A percentile compares a stretch with the other conserved stretches of the same genome.
Evolutionary conservation across 2,113 vertebrate genomes (phyloP).

Genomic region (Peromyscus maniculatus): DNA sequence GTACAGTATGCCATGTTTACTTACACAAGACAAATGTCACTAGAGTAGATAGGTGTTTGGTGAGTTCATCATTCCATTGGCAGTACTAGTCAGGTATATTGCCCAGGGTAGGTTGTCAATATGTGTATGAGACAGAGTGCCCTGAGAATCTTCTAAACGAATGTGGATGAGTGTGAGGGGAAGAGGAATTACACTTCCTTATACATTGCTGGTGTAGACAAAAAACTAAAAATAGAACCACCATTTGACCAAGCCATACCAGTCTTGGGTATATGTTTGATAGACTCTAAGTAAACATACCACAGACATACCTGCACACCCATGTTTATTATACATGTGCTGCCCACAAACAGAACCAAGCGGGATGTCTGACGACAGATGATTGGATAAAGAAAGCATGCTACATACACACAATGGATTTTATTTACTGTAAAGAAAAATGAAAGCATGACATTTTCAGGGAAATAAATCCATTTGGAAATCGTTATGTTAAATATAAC

Average conservation of each 20-base stretch:
- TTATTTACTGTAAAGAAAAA: not conserved
- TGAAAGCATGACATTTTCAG: not conserved
- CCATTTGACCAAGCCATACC: not conserved
- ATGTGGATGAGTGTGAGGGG: not conserved
- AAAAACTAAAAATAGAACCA: not conserved
- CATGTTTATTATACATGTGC: not conserved
- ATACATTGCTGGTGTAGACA: not conserved
- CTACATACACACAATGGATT: not conserved
- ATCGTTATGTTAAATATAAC: not conserved
- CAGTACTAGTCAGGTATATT: not conserved
- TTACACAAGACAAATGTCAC: not conserved
- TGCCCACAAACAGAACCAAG: not conserved
- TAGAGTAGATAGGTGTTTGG: not conserved
- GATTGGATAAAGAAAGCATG: not conserved
- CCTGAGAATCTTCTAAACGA: not conserved
- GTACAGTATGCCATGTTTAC: not conserved
- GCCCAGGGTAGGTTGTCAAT: not conserved
- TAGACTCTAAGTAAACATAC: not conserved
- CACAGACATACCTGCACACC: too few species aligned
- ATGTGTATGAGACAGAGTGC: not conserved
- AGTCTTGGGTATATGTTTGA: not conserved
- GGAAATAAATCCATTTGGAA: not conserved
- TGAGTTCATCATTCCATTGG: not conserved
- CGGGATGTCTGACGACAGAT: not conserved
- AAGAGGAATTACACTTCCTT: not conserved